Evolutionary conservation across 2,797 vertebrate species (phyloP), one percentile per base, ranked within the genome.

Genomic region (Lithobates sylvaticus): DNA sequence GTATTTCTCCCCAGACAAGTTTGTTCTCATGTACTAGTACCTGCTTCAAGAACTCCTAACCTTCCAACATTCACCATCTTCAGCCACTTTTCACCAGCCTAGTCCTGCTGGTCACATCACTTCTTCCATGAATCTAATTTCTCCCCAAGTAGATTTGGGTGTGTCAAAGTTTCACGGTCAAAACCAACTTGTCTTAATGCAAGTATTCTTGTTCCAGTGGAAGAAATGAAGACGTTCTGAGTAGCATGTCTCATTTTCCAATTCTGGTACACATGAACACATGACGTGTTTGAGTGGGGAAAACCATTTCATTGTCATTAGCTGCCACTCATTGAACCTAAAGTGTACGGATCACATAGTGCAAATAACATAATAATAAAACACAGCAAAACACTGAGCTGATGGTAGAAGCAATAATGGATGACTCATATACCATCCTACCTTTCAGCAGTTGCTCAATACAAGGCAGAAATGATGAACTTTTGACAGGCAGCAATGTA

Each of bases 131-230:
- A 64, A 34, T 54, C 44, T 34, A 32, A 61, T 13, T 78, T 61
- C 67, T 78, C 54, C 50, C 36, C 47, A 77, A 12, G 71, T 42
- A 73, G 58, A 85, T 64, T 85, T 85, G 83, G 83, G 83, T 79
- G 83, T 85, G 83, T 72, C 83, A 50, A 65, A 54, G 69, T 79
- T 85, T 65, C 36, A 73, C 47, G 77, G 76, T 85, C 54, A 65
- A 84, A 79, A 81, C 50, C 26, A 50, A 85, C 65, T 85, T 73
- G 78, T 71, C 67, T 65, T 78, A 44, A 84, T 16, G 34, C 58
- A 44, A 58, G 29, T 78, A 68, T 84, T 84, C 77, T 78, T 54
- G 73, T 85, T 85, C 83, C 83, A 85, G 83, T 78, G 83, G 76
- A 84, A 85, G 69, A 85, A 85, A 78, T 78, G n/a, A 78, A 71